These are phyloP conservation scores for Hesperia comma DNA, from an alignment of 2,888 invertebrate genomes.

Conservation along the genomic window DNA sequence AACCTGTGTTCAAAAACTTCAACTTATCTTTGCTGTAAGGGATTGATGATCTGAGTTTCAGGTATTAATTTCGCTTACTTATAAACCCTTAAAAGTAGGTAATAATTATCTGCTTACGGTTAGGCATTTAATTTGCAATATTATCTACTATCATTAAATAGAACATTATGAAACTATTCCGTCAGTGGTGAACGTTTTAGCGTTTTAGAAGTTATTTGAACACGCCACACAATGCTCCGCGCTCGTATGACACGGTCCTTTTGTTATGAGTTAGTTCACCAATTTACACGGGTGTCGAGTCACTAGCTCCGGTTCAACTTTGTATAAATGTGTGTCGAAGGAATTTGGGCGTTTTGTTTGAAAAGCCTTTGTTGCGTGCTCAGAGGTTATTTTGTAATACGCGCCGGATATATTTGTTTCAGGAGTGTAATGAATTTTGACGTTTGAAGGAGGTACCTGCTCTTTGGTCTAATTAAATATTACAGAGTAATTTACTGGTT, in stretches of 20 bases:
- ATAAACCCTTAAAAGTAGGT: too few species aligned
- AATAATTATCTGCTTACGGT: too few species aligned
- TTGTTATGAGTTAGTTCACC: conserved; percentile 28
- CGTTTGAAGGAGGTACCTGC: neutral
- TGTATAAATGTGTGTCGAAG: conserved; percentile 21
- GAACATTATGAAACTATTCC: neutral
- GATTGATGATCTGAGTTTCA: too few species aligned
- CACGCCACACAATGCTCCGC: neutral
- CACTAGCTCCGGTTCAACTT: conserved; percentile 13
- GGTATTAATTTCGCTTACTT: too few species aligned
- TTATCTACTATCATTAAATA: too few species aligned
- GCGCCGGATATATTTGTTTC: neutral
- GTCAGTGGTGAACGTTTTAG: neutral
- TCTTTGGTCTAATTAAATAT: neutral
- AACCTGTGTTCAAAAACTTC: too few species aligned
- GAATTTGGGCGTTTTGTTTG: conserved; percentile 27
- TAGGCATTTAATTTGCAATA: too few species aligned
- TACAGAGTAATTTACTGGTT: neutral
- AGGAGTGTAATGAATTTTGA: neutral
- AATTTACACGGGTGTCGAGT: conserved; percentile 31
- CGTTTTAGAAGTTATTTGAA: neutral
- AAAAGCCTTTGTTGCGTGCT: conserved; percentile 18
- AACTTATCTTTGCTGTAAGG: too few species aligned
- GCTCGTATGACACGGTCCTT: conserved; percentile 2
- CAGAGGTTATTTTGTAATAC: conserved; percentile 5